Evolutionary conservation across 1,140 invertebrate genomes (phyloP), one percentile per base, ranked within the genome.

Genomic region (Platorchestia sp.): DNA sequence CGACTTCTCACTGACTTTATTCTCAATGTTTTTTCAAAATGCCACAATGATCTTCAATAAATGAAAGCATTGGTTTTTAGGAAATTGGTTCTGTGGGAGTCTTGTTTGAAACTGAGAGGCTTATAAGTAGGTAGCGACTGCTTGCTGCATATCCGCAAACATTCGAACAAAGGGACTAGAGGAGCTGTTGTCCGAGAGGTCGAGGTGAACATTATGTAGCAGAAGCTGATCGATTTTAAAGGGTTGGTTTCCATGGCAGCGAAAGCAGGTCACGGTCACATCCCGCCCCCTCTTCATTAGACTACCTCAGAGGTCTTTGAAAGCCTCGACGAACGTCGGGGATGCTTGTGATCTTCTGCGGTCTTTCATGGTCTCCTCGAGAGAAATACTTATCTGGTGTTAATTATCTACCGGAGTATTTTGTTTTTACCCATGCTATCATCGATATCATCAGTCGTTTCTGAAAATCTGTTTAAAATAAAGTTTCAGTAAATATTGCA

Each of bases 231-330:
- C 91, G 91, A 93, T 93, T 93, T 93, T 47, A 93, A 90, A 93
- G 91, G 91, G 36, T 45, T 93, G 43, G 91, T 93, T 45, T 93
- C 91, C 91, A 93, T 93, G 91, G 91, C 91, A 93, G 91, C 91
- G 36, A 93, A 93, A 93, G 43, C 91, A 93, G 91, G 91, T 93
- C 91, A 93, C 43, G 91, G 91, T 93, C 91, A 93, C 91, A 45
- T 47, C 91, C 40, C 40, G 91, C 36, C 19, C 59, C 59, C 59
- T 75, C 59, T 75, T 75, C 59, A 75, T 75, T 75, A 75, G 59
- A 75, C 59, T 75, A 75, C 59, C 59, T 75, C 59, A 75, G 27
- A 75, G 36, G 59, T 75, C 59, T 75, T 75, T 75, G 59, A 75
- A 51, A 75, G 59, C 59, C 59, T 75, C 59, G 36, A 10, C 19